phyloP scores from a whole-genome alignment of 2,888 invertebrate species.

The Atethmia centrago region DNA sequence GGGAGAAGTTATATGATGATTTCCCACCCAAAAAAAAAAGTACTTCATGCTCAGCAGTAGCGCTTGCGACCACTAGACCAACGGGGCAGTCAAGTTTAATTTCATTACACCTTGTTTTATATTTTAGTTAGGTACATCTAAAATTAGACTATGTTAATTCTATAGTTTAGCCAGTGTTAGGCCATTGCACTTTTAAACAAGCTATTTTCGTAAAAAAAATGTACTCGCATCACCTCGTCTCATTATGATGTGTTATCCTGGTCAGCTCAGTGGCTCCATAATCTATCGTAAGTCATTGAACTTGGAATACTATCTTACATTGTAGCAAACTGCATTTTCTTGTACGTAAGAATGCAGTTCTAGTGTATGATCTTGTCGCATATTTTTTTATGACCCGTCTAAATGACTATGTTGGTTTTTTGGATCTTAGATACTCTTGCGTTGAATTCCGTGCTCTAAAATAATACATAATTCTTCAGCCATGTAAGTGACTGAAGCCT shows the following conservation, averaged over 20 bases:
- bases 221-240: background rate
- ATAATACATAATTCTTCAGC: background rate
- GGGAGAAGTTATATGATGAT: too few species aligned
- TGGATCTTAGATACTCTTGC: background rate
- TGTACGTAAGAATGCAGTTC: conserved; percentile 22
- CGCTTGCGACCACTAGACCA: too few species aligned
- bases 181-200: conserved; percentile 10
- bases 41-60: too few species aligned
- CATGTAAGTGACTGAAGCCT: background rate
- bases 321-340: conserved; percentile 43
- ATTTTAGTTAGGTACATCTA: background rate
- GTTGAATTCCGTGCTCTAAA: background rate
- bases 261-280: conserved; percentile 13
- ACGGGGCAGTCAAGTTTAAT: too few species aligned
- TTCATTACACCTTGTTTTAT: conserved; percentile 3
- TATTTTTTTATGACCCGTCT: background rate
- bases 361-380: background rate
- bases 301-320: conserved; percentile 27
- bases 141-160: conserved; percentile 2
- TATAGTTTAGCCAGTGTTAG: background rate
- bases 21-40: too few species aligned
- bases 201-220: conserved; percentile 9
- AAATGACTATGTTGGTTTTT: background rate
- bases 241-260: background rate
- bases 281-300: conserved; percentile 37